Conservation (phyloP, 2,113 vertebrate species). For the Etheostoma cragini region DNA sequence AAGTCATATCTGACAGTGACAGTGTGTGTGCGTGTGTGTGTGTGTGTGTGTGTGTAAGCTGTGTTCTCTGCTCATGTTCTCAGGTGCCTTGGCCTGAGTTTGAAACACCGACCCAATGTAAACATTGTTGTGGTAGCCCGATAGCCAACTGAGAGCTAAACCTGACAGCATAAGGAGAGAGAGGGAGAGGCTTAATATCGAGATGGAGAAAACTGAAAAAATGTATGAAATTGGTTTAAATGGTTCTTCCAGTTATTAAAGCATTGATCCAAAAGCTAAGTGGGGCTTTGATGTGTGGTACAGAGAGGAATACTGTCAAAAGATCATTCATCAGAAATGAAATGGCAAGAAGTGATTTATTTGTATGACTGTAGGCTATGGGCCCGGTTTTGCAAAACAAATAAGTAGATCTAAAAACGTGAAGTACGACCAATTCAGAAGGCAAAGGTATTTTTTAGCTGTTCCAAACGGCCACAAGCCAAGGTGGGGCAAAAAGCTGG, state of each 20-base stretch:
- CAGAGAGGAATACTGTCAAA: background rate
- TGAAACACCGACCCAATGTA: slow-evolving; percentile 46
- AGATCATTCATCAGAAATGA: background rate
- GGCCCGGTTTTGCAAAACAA: background rate
- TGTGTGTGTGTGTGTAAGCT: background rate
- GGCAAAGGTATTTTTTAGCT: background rate
- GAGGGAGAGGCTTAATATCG: background rate
- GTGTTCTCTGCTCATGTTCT: slow-evolving; percentile 37
- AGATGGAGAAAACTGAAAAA: background rate
- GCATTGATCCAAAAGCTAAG: slow-evolving; percentile 2
- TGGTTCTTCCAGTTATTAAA: background rate
- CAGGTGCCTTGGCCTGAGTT: slow-evolving; percentile 32
- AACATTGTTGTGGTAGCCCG: slow-evolving; percentile 35
- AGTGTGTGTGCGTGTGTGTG: slow-evolving; percentile 9
- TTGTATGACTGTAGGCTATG: background rate
- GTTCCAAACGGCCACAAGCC: background rate
- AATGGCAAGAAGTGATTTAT: background rate
- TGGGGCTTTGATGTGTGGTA: background rate
- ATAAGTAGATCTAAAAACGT: background rate
- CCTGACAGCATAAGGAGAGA: background rate
- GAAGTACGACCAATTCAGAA: background rate
- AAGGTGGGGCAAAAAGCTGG: background rate
- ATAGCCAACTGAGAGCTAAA: slow-evolving; percentile 5
- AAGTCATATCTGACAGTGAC: slow-evolving; percentile 58
- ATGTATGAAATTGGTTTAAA: background rate